phyloP scores from a whole-genome alignment of 2,113 vertebrate genomes.

The Chelonoidis abingdonii region DNA sequence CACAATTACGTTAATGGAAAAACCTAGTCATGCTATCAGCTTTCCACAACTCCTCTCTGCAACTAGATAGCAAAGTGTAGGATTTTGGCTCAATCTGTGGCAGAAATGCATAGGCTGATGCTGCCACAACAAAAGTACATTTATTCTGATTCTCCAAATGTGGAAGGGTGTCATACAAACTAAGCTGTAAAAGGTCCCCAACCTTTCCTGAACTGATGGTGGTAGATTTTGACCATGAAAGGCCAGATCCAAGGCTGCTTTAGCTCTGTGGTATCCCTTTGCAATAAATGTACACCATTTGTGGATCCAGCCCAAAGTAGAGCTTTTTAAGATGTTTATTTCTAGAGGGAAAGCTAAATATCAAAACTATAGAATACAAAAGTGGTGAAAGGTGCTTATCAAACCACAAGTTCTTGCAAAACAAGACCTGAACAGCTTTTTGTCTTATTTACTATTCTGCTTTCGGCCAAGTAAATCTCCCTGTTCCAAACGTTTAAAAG shows the following conservation, averaged over 20 bases:
- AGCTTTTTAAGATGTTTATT: rapidly evolving
- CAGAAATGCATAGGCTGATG: rapidly evolving
- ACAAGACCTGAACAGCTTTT: rapidly evolving
- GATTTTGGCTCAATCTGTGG: background rate
- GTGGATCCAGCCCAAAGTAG: background rate
- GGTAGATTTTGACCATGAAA: background rate
- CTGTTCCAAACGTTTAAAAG: rapidly evolving
- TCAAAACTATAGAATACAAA: rapidly evolving
- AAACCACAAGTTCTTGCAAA: background rate
- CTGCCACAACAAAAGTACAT: background rate
- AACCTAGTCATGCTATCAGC: background rate
- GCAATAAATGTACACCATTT: rapidly evolving
- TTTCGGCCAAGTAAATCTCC: background rate
- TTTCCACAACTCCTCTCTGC: background rate
- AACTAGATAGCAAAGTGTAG: background rate
- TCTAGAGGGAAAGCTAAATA: rapidly evolving
- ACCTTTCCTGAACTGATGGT: background rate
- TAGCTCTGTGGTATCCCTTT: rapidly evolving
- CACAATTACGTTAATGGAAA: slow-evolving; percentile 14
- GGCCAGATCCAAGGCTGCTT: rapidly evolving
- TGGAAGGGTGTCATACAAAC: background rate
- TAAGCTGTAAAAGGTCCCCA: background rate
- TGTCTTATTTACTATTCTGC: background rate
- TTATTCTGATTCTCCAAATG: background rate
- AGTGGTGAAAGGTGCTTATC: background rate